Evolutionary conservation across 2,888 invertebrate species (phyloP).

Genomic region (Euplagia quadripunctaria): DNA sequence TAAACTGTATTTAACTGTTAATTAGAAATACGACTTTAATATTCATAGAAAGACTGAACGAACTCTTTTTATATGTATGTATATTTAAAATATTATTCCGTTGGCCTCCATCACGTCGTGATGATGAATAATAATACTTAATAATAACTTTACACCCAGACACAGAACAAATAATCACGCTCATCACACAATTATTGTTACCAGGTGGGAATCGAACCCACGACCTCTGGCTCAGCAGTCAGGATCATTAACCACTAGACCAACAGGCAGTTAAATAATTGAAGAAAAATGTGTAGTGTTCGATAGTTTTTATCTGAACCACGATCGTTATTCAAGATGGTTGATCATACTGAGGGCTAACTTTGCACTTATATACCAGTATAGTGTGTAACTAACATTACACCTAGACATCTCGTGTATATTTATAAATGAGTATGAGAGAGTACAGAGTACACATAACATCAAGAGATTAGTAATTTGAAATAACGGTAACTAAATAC

Average conservation of each 20-base stretch:
- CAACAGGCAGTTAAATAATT: too few relatives aligned
- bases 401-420: background rate
- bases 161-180: too few relatives aligned
- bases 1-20: constrained; percentile 50
- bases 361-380: background rate
- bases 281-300: too few relatives aligned
- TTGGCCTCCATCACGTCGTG: background rate
- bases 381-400: background rate
- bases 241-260: too few relatives aligned
- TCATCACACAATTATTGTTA: too few relatives aligned
- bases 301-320: too few relatives aligned
- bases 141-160: too few relatives aligned
- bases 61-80: background rate
- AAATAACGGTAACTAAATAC: background rate
- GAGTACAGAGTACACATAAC: background rate
- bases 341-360: too few relatives aligned
- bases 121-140: too few relatives aligned
- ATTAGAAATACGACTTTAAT: constrained; percentile 31
- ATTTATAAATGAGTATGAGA: background rate
- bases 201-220: too few relatives aligned
- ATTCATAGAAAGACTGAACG: background rate
- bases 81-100: background rate
- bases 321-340: too few relatives aligned
- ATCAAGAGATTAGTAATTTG: background rate
- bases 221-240: too few relatives aligned